Conservation (phyloP, 2,113 vertebrate genomes). For the Cyprinus carpio region DNA sequence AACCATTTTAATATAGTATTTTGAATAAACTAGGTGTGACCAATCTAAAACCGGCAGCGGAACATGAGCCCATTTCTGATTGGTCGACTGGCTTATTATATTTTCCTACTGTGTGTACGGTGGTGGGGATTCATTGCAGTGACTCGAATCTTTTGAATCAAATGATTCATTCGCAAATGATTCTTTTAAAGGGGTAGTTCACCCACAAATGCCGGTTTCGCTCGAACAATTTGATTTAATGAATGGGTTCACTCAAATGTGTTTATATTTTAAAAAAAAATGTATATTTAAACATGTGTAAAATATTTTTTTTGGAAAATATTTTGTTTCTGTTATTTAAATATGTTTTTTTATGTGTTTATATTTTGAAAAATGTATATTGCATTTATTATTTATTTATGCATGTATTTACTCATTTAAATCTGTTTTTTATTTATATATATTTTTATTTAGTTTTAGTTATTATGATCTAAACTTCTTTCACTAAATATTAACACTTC, state of each 20-base stretch:
- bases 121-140: neutral
- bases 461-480: too few relatives aligned
- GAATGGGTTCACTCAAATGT: too few relatives aligned
- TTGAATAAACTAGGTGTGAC: neutral
- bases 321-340: too few relatives aligned
- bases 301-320: neutral
- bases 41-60: neutral
- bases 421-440: too few relatives aligned
- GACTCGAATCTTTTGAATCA: neutral
- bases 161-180: neutral
- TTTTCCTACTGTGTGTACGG: neutral
- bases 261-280: neutral
- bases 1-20: neutral
- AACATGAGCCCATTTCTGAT: neutral
- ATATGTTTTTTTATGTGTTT: too few relatives aligned
- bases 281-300: neutral
- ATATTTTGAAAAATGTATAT: too few relatives aligned
- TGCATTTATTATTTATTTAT: neutral
- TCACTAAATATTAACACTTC: too few relatives aligned
- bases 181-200: neutral
- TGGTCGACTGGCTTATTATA: neutral
- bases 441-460: too few relatives aligned
- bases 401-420: too few relatives aligned
- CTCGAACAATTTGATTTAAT: too few relatives aligned
- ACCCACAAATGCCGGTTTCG: too few relatives aligned